Base-by-base conservation (phyloP, 2,113 vertebrate genomes). In the Forbesichthys agassizii region DNA sequence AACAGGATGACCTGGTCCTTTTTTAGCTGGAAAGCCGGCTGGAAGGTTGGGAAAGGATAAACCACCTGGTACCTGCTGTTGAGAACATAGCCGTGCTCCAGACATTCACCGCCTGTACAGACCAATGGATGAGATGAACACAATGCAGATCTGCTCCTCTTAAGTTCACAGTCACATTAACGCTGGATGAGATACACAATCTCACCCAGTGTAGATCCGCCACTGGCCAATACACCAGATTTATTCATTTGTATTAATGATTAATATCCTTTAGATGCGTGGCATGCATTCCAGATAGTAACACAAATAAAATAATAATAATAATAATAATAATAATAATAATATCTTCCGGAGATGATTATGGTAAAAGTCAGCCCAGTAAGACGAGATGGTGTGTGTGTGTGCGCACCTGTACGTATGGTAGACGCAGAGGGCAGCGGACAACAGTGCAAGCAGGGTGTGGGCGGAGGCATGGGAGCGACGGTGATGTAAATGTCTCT, bases 11-110 rank as follows among this genome's bases (percentile, higher is more conserved):
- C 95, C 84, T 96, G 94, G 82, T 98, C 95, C 83, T 96, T 96
- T 89, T 96, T 96, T 73, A 98, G 93, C 86, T 98, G 96, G 85
- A 98, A 95, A 61, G 96, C 95, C 0, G 95, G 96, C 87, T 98
- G 96, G 89, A 98, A 98, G 46, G 95, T 96, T 49, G 96, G 95
- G 82, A 98, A 96, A 0, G 96, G 95, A 75, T 96, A 97, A 1
- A 97, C 96, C 90, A 98, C 96, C 90, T 98, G 96, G 89, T 95
- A 98, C 84, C 94, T 93, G 75, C 94, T 95, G 76, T 97, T 95
- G 54, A 97, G 91, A 78, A 97, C 93, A 66, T 95, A 97, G 64
- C 95, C 95, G 0, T 96, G 96, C 69, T 93, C 92, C 64, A 97
- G 87, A 85, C 96, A 97, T 65, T 94, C 93, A 0, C 91, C 91